These are phyloP conservation scores for Coboldia fuscipes DNA, from an alignment of 1,140 invertebrate species.

Conservation along the genomic window DNA sequence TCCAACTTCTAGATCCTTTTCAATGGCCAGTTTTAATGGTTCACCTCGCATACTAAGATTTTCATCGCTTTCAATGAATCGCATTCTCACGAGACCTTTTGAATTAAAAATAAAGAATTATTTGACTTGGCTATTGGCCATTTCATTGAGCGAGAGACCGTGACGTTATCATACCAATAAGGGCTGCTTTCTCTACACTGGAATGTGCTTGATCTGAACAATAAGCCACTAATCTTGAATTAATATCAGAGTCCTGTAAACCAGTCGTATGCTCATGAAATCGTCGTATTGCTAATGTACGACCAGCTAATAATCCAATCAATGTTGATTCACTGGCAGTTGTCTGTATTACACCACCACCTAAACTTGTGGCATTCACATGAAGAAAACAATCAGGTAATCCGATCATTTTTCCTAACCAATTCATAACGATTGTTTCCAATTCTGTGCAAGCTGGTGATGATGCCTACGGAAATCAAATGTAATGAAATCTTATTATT, in stretches of 20 bases:
- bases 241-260: constrained; percentile 68
- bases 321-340: constrained; percentile 85
- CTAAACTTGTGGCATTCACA: constrained; percentile 40
- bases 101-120: neutral
- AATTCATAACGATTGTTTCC: constrained; percentile 93
- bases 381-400: constrained; percentile 78
- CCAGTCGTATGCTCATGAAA: constrained; percentile 39
- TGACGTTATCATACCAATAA: constrained; percentile 41
- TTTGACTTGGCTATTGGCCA: no score
- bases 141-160: no score
- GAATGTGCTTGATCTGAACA: constrained; percentile 93
- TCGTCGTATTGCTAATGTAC: constrained; percentile 59
- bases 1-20: constrained; percentile 63
- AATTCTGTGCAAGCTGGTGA: constrained; percentile 92
- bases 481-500: constrained; percentile 1
- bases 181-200: constrained; percentile 86
- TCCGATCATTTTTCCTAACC: constrained; percentile 86
- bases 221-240: constrained; percentile 79
- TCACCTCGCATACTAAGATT: constrained; percentile 66
- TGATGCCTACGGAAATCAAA: constrained; percentile 38
- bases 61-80: constrained; percentile 72
- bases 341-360: constrained; percentile 84
- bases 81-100: constrained; percentile 68
- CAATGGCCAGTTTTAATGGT: constrained; percentile 55
- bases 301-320: constrained; percentile 70